Conservation (phyloP, 2,797 vertebrate genomes). For the Tinamus major region DNA sequence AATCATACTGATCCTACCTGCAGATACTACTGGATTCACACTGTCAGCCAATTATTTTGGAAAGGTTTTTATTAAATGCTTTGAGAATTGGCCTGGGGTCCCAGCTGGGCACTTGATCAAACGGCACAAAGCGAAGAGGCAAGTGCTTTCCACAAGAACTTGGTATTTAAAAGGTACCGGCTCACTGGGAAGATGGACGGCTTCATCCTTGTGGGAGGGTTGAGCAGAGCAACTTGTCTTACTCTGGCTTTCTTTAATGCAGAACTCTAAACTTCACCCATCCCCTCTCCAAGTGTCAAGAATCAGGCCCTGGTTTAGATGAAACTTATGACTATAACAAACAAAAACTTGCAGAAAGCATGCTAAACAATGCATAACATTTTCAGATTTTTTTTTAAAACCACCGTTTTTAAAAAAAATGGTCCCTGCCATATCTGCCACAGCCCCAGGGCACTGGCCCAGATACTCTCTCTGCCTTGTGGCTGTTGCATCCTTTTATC, state of each 20-base stretch:
- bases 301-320: not conserved
- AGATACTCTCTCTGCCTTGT: not conserved
- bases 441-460: not conserved
- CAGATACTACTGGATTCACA: not conserved
- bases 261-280: not conserved
- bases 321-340: not conserved
- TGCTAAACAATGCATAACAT: not conserved
- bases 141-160: not conserved
- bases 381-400: not conserved
- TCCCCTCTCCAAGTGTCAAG: not conserved
- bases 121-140: not conserved
- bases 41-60: not conserved
- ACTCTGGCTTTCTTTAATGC: not conserved
- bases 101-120: not conserved
- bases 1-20: not conserved
- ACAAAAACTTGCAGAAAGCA: not conserved
- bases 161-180: not conserved
- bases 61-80: not conserved
- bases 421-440: not conserved
- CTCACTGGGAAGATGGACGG: not conserved
- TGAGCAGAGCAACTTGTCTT: not conserved
- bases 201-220: not conserved
- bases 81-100: not conserved
- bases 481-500: not conserved
- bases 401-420: rapidly evolving